Percentiles rank a stretch among this genome's conserved stretches.
Evolutionary conservation across 2,888 invertebrate species (phyloP).

Genomic region (Galerucella nymphaeae): DNA sequence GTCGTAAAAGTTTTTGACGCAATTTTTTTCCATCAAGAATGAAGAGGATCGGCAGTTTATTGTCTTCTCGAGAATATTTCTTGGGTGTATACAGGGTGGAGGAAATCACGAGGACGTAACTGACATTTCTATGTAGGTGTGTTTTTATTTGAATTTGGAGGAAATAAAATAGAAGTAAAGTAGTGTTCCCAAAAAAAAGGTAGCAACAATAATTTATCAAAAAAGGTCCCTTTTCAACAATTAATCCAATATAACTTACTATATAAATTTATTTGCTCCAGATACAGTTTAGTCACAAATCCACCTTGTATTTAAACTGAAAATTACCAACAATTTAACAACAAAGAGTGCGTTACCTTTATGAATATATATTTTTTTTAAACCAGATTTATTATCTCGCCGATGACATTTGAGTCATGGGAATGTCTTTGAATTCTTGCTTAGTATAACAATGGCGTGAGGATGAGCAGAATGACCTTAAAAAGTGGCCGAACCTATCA

Average conservation of each 20-base stretch:
- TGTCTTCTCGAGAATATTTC: constrained; percentile 11
- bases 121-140: background rate
- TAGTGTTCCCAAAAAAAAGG: too few species aligned
- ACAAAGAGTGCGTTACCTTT: constrained; percentile 44
- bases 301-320: constrained; percentile 17
- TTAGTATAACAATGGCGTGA: constrained; percentile 43
- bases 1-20: background rate
- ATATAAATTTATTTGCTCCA: too few species aligned
- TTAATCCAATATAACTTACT: too few species aligned
- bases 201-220: too few species aligned
- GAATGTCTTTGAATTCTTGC: constrained; percentile 46
- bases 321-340: constrained; percentile 14
- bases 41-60: constrained; percentile 12
- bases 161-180: background rate
- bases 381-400: constrained; percentile 45
- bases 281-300: background rate
- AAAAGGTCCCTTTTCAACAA: too few species aligned
- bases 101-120: constrained; percentile 1
- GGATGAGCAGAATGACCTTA: constrained; percentile 47
- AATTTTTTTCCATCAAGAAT: constrained; percentile 3
- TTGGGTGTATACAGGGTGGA: constrained; percentile 17
- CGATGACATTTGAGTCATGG: constrained; percentile 52
- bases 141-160: background rate
- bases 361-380: constrained; percentile 47
- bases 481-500: constrained; percentile 46